These are phyloP conservation scores for Steatocranus sp. DNA, from an alignment of 2,797 vertebrate genomes.

Conservation along the genomic window DNA sequence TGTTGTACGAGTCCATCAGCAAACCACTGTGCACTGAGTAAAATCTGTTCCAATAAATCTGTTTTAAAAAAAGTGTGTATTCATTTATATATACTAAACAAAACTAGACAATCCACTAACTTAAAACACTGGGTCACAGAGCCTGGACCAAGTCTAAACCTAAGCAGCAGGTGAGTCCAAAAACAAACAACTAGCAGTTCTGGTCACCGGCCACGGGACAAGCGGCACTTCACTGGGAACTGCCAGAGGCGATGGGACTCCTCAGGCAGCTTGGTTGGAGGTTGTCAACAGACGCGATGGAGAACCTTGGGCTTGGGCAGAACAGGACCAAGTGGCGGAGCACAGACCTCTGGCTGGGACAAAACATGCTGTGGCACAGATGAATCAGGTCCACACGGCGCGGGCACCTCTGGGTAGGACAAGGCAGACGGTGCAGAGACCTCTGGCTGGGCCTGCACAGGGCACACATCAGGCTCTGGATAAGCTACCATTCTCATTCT, in stretches of 20 bases:
- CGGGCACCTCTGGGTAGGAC: background rate
- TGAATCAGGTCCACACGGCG: fast-evolving
- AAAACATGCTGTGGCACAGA: background rate
- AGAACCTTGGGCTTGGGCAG: background rate
- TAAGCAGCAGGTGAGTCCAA: background rate
- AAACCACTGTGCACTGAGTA: background rate
- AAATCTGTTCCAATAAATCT: background rate
- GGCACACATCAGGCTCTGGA: background rate
- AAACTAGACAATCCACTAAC: background rate
- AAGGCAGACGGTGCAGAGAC: background rate
- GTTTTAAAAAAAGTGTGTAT: background rate
- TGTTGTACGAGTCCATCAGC: background rate
- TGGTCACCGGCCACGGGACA: background rate
- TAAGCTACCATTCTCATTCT: background rate
- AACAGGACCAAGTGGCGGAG: background rate
- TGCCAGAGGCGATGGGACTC: background rate
- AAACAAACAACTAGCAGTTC: background rate
- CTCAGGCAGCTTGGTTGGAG: background rate
- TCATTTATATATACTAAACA: background rate
- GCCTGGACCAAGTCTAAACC: background rate
- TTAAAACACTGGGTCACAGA: background rate
- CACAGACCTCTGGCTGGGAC: background rate
- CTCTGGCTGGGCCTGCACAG: background rate
- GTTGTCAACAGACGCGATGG: fast-evolving
- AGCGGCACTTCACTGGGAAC: background rate